Conservation (phyloP, 2,888 invertebrate genomes). For the Leptinotarsa tumamoca region DNA sequence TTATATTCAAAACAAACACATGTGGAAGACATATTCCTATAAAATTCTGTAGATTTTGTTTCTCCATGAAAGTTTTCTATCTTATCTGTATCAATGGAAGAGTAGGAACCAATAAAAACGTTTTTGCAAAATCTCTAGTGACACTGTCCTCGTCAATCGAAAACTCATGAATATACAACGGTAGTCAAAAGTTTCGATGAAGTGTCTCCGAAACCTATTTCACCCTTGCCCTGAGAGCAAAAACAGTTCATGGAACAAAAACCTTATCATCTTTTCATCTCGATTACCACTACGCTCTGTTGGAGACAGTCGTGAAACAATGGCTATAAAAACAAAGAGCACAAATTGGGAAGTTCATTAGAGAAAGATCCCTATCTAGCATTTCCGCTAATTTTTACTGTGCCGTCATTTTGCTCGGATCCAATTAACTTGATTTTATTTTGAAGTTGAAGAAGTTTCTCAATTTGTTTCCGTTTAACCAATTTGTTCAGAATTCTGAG, state of each 20-base stretch:
- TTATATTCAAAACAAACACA: too few species aligned
- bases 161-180: not conserved
- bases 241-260: slow-evolving; percentile 17
- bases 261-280: slow-evolving; percentile 12
- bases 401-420: slow-evolving; percentile 24
- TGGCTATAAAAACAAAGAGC: slow-evolving; percentile 36
- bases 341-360: slow-evolving; percentile 39
- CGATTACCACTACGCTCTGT: slow-evolving; percentile 8
- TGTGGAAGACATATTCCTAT: too few species aligned
- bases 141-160: not conserved
- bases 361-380: slow-evolving; percentile 35
- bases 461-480: slow-evolving; percentile 24
- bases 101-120: too few species aligned
- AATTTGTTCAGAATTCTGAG: slow-evolving; percentile 15
- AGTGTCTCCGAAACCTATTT: not conserved
- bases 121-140: not conserved
- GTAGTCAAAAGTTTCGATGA: slow-evolving; percentile 1
- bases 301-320: slow-evolving; percentile 27
- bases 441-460: slow-evolving; percentile 22
- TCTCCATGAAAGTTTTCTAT: too few species aligned
- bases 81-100: too few species aligned
- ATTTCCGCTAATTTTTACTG: slow-evolving; percentile 28
- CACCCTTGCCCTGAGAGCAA: slow-evolving; percentile 1
- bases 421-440: slow-evolving; percentile 30
- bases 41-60: too few species aligned